Evolutionary conservation across 2,888 invertebrate genomes (phyloP), one percentile per base, ranked within the genome.

Genomic region (Steinernema hermaphroditum): DNA sequence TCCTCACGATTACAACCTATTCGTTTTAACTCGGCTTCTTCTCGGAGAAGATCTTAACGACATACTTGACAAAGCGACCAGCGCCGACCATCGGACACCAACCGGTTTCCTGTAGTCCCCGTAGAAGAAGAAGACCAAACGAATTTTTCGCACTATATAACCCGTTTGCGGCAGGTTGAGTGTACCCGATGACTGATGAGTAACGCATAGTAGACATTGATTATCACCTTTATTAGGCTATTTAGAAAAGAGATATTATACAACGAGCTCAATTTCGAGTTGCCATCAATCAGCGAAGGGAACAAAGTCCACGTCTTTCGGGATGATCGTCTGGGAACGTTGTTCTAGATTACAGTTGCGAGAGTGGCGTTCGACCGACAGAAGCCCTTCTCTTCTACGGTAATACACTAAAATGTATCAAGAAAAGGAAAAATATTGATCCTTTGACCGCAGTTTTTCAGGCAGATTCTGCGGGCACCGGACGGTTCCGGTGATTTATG

Each of bases 71-170:
- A 54, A 54, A 54, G 14, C 27, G 54, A 27, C 54, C 6, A 54
- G 6, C 27, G 37, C 6, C 27, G 54, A 12, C 27, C 54, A 54
- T 6, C 54, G 54, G 54, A 54, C n/a, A 54, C 24, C 54, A 54
- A 54, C 54, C 54, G 54, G 54, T 54, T 54, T 27, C 24, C 2
- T 6, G 24, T 14, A 24, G 22, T 27, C 27, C 27, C 27, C 54
- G 9, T 22, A 19, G 22, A 27, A 54, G 22, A 27, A 54, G 54
- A 54, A 54, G 54, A 54, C 27, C 27, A 46, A 19, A 46, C 16
- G 46, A 46, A 46, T 54, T 54, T 54, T 37, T 54, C 27, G 54
- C 12, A 14, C 54, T 54, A 54, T 54, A 27, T 54, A 27, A 54
- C 54, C 54, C 27, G 54, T 54, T 54, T 37, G 27, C 14, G 22